A percentile compares a stretch with the other conserved stretches of the same genome.
phyloP scores from a whole-genome alignment of 2,113 vertebrate species.

The Psilopsiagon aurifrons region DNA sequence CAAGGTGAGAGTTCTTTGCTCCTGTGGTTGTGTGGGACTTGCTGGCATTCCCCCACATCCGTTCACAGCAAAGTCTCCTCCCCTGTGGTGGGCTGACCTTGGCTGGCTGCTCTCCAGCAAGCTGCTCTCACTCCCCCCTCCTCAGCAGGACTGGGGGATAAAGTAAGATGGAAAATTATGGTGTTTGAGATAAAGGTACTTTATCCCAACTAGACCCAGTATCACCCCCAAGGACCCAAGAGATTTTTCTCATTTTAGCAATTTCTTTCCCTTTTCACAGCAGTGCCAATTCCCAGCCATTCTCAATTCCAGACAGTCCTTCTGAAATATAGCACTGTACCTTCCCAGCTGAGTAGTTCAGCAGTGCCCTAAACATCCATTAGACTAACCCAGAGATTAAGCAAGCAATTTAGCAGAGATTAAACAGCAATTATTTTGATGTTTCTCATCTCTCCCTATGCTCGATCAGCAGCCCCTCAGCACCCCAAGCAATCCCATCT shows the following conservation, averaged over 20 bases:
- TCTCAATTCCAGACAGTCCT: not conserved
- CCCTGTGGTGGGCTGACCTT: not conserved
- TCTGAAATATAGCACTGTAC: not conserved
- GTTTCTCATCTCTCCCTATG: not conserved
- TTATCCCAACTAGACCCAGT: not conserved
- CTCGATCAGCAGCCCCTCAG: not conserved
- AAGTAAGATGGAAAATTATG: not conserved
- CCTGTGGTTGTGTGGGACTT: not conserved
- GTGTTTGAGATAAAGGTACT: not conserved
- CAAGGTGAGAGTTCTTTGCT: not conserved
- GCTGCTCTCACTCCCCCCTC: not conserved
- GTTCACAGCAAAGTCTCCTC: not conserved
- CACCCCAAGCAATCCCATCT: not conserved
- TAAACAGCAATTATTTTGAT: not conserved
- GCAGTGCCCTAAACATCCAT: not conserved
- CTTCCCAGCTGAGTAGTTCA: not conserved
- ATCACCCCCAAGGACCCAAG: not conserved
- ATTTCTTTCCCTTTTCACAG: not conserved
- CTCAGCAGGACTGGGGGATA: not conserved
- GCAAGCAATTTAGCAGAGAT: not conserved
- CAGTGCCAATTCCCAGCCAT: not conserved
- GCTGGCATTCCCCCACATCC: not conserved
- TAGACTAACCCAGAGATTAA: not conserved
- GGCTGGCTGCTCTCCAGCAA: not conserved
- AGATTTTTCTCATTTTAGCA: not conserved